Percentiles rank a stretch among this genome's conserved stretches.
Conservation (phyloP, 2,888 invertebrate species). For the Ophraella communa region DNA sequence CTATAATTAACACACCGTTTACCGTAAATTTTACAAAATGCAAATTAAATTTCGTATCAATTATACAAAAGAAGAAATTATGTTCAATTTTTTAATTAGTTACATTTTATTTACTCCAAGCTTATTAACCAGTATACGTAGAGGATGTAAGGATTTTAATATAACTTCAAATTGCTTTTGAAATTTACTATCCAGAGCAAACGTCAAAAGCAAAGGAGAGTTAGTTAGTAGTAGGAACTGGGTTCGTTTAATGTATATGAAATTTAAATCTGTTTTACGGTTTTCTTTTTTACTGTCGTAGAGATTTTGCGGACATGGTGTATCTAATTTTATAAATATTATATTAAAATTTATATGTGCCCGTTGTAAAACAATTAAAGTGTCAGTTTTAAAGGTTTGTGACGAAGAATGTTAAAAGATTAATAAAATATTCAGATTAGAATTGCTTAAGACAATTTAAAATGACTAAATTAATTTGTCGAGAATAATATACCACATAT, state of each 20-base stretch:
- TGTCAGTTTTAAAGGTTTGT: background rate
- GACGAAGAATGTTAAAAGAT: no score
- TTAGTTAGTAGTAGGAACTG: no score
- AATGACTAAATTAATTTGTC: no score
- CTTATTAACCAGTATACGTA: background rate
- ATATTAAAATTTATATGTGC: background rate
- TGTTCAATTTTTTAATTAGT: background rate
- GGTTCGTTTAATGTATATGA: conserved; percentile 14
- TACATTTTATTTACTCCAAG: background rate
- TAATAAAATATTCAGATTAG: no score
- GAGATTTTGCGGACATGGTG: background rate
- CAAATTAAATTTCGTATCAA: background rate
- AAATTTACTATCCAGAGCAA: background rate
- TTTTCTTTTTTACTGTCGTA: conserved; percentile 1
- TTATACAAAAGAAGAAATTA: background rate
- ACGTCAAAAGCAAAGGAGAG: conserved; percentile 11
- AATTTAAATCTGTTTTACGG: background rate
- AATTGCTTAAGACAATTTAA: no score
- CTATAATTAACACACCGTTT: no score
- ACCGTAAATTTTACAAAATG: no score
- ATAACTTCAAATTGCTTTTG: conserved; percentile 4
- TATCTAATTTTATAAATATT: background rate
- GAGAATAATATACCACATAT: no score
- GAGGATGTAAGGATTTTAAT: background rate
- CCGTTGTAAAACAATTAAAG: background rate